Evolutionary conservation across 2,113 vertebrate genomes (phyloP), one percentile per base, ranked within the genome.

Genomic region (Bolborhynchus lineola): DNA sequence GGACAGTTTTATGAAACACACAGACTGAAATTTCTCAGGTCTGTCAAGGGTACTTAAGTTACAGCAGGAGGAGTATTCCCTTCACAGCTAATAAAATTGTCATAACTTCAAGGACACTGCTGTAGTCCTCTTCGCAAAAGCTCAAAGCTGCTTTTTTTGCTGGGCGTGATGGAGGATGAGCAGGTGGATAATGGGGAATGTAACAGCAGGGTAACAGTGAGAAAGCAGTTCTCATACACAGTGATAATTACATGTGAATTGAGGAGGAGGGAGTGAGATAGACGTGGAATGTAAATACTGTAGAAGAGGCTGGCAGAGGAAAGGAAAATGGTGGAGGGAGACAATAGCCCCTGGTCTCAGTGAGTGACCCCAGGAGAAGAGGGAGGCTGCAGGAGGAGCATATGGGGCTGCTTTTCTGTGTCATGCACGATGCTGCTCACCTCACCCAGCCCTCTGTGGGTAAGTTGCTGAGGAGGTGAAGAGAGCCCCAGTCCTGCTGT

Each of bases 381-480:
- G 20, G 24, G 37, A 3, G 3, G 35, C 39, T 50, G 33, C 49
- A n/a, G 67, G 29, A 47, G 39, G 28, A 49, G n/a, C 16, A 3
- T 0, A 0, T 21, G 74, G 44, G 21, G 29, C 77, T 62, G 50
- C 1, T 0, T 42, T 85, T 29, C 11, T 4, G 42, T 39, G 33
- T 20, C 0, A 0, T 68, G 50, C 10, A 31, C 28, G 59, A 1
- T 33, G 70, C 46, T 55, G 35, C 18, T 82, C 0, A 1, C 62
- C 15, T 74, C 41, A 14, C 7, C 62, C 28, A 67, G 39, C 63
- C 25, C 1, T 70, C 53, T 65, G 71, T 46, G 68, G 37, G 25
- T 6, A 46, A 52, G 20, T 21, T 37, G 57, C 44, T 76, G 53
- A 0, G 4, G 50, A 39, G 67, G 8, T 41, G 33, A 49, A 29